Conservation (phyloP, 2,113 vertebrate genomes). For the Nothocercus julius region DNA sequence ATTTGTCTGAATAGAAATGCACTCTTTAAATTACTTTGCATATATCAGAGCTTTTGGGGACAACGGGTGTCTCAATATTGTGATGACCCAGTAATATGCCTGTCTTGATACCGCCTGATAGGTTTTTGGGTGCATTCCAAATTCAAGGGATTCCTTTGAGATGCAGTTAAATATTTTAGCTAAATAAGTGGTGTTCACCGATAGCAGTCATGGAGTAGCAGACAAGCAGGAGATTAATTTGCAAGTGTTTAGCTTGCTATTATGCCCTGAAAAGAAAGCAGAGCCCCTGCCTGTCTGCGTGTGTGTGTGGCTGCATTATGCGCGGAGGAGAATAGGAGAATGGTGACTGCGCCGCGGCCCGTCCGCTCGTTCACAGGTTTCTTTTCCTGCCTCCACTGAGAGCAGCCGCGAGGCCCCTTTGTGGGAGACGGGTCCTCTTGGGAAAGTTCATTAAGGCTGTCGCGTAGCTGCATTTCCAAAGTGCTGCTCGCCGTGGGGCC, state of each 20-base stretch:
- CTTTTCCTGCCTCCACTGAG: neutral
- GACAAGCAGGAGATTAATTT: neutral
- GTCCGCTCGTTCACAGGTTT: neutral
- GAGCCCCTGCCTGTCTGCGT: rapidly evolving
- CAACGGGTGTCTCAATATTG: rapidly evolving
- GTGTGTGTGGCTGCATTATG: neutral
- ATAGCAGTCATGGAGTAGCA: neutral
- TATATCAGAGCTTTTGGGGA: neutral
- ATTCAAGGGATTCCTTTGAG: neutral
- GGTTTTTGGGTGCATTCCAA: no score
- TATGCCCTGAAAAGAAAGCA: neutral
- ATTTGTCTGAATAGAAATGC: rapidly evolving
- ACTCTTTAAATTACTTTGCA: neutral
- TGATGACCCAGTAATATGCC: no score
- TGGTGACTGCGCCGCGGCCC: no score
- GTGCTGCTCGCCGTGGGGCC: no score
- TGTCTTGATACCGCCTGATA: rapidly evolving
- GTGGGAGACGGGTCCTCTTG: neutral
- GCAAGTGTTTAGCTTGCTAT: neutral
- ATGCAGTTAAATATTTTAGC: neutral
- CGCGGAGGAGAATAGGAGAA: neutral
- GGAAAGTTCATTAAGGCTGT: neutral
- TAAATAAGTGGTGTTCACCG: neutral
- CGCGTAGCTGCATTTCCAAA: neutral
- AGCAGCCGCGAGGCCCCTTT: neutral